These are phyloP conservation scores for Stomorhina lunata DNA, from an alignment of 2,888 invertebrate species.

Conservation along the genomic window DNA sequence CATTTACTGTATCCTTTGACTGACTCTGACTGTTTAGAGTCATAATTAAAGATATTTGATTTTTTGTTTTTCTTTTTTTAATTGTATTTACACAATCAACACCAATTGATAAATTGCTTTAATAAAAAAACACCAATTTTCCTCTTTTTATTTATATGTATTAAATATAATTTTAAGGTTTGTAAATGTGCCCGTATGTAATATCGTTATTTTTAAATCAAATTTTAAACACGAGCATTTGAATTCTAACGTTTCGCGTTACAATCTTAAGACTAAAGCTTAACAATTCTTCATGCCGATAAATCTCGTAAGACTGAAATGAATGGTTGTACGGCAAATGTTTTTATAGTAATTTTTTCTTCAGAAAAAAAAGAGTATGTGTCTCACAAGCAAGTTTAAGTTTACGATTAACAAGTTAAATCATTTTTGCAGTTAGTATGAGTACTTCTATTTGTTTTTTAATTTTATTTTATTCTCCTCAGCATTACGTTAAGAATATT, in stretches of 20 bases:
- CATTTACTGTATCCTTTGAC: conserved; percentile 49
- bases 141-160: conserved; percentile 29
- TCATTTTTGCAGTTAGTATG: conserved; percentile 44
- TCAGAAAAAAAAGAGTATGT: conserved; percentile 51
- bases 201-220: conserved; percentile 20
- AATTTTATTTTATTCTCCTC: neutral
- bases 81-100: no score
- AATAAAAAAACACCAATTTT: conserved; percentile 47
- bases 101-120: conserved; percentile 28
- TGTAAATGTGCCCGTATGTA: conserved; percentile 1
- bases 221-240: conserved; percentile 21
- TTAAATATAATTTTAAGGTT: neutral
- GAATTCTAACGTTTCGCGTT: conserved; percentile 40
- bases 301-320: conserved; percentile 66
- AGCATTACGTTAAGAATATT: conserved; percentile 40
- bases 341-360: conserved; percentile 66
- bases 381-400: conserved; percentile 33
- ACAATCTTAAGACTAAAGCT: conserved; percentile 33
- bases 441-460: conserved; percentile 10
- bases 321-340: conserved; percentile 58
- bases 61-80: no score
- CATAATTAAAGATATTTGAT: conserved; percentile 54
- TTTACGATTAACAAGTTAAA: conserved; percentile 6
- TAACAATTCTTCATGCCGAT: conserved; percentile 53
- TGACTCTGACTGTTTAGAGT: conserved; percentile 54